Conservation (phyloP, 2,888 invertebrate species). For the Dioctria rufipes region DNA sequence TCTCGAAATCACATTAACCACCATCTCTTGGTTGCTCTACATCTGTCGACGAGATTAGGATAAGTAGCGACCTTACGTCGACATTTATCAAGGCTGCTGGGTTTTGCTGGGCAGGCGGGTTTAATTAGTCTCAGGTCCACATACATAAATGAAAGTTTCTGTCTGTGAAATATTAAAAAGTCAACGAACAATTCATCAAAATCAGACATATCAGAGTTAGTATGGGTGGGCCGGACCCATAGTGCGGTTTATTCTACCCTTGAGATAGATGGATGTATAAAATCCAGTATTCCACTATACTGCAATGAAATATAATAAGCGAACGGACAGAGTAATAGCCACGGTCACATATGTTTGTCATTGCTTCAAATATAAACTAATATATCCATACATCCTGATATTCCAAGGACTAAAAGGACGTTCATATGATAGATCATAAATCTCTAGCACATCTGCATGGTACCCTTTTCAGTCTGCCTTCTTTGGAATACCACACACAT, state of each 20-base stretch:
- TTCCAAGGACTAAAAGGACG: constrained; percentile 39
- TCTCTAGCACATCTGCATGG: constrained; percentile 32
- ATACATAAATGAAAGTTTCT: constrained; percentile 27
- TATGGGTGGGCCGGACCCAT: neutral
- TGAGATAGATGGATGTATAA: neutral
- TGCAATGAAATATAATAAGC: constrained; percentile 24
- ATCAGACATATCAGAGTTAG: constrained; percentile 12
- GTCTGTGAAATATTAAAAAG: constrained; percentile 39
- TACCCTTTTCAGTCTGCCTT: constrained; percentile 23
- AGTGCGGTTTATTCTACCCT: neutral
- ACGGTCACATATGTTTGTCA: constrained; percentile 29
- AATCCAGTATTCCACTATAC: neutral
- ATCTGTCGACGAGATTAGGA: constrained; percentile 37
- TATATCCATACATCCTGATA: constrained; percentile 43
- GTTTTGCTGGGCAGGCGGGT: neutral
- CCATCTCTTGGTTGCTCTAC: constrained; percentile 2
- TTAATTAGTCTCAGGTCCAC: constrained; percentile 41
- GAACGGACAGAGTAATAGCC: constrained; percentile 2
- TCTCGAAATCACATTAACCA: constrained; percentile 25
- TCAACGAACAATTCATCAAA: constrained; percentile 48
- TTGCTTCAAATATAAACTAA: constrained; percentile 42
- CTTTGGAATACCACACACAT: constrained; percentile 8
- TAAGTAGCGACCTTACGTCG: neutral
- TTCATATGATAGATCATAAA: constrained; percentile 44
- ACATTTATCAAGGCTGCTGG: constrained; percentile 19